Evolutionary conservation across 1,140 invertebrate species (phyloP), one percentile per base, ranked within the genome.

Genomic region (Platyscapa corneri): DNA sequence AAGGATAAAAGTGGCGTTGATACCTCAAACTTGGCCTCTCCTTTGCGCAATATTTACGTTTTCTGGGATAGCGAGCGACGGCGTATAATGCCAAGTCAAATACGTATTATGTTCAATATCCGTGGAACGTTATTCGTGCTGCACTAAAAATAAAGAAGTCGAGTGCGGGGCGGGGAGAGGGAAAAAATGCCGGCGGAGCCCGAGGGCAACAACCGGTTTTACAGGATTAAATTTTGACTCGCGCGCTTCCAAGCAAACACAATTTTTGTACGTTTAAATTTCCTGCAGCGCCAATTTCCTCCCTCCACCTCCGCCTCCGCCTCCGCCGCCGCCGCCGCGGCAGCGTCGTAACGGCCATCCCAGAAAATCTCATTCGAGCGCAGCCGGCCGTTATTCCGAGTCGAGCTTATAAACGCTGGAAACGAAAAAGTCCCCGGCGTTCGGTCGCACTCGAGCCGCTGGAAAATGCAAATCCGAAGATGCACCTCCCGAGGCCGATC

Each of bases 241-340:
- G 65, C 49, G 70, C 70, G 72, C 75, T 76, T 46, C 6, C 49
- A 20, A 37, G 77, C 70, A 80, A 85, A 85, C 20, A 53, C 53
- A 80, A 85, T 85, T 85, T 85, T 81, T 81, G 65, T n/a, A 30
- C 77, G 70, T 46, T 77, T 53, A 85, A 80, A 74, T 85, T 84
- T 79, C 64, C 83, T 46, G 32, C 65, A 60, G 75, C 60, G 49
- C 75, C 64, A 84, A 84, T 84, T 77, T 84, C 65, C 14, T 56
- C 42, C 39, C 30, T 46, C 12, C 67, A 32, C n/a, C n/a, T n/a
- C n/a, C n/a, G n/a, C n/a, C n/a, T n/a, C n/a, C n/a, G n/a, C n/a
- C n/a, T n/a, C n/a, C n/a, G n/a, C n/a, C n/a, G n/a, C n/a, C n/a
- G n/a, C n/a, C n/a, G n/a, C n/a, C n/a, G n/a, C n/a, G n/a, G n/a